Evolutionary conservation across 2,797 vertebrate genomes (phyloP), one percentile per base, ranked within the genome.

Genomic region (Antennarius maculatus): DNA sequence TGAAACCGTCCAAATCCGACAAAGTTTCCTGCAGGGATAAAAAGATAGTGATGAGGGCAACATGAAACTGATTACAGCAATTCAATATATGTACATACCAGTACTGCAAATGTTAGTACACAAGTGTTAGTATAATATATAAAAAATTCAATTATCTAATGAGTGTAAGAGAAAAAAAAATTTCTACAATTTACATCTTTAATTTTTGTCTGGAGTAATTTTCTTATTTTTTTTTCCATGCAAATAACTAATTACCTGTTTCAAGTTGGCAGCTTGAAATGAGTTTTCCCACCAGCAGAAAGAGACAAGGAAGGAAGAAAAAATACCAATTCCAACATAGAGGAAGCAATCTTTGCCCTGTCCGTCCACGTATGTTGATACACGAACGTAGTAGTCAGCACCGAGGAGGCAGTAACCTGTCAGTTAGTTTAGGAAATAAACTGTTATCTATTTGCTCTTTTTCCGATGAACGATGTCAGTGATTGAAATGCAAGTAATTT

Each of bases 261-360:
- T 81, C 16, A 49, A 74, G 69, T 88, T 90, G 29, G 88, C 86
- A 23, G 92, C 92, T 81, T 92, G 93, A 28, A 93, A 28, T 15
- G 91, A 81, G 69, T 95, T 95, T 85, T 94, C 94, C 94, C 94
- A 94, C 94, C 94, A 95, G 73, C 92, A 94, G 15, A 94, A 28
- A 1, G 94, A 94, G 42, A 94, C 54, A 0, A 95, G 81, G 9
- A 94, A 7, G 2, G 91, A 92, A 8, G 88, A 75, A 6, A 93
- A 62, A 56, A 94, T 88, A n/a, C 89, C 92, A 34, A 93, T 6
- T 29, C 14, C 92, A 27, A 95, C 51, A n/a, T 85, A 94, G 0
- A 66, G 0, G 16, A 52, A 93, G 41, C 71, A 76, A 16, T 79
- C 31, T 0, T 0, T 0, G 0, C 8, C 14, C 55, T 89, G 85